Conservation (phyloP, 2,113 vertebrate genomes). For the Otolemur garnettii region DNA sequence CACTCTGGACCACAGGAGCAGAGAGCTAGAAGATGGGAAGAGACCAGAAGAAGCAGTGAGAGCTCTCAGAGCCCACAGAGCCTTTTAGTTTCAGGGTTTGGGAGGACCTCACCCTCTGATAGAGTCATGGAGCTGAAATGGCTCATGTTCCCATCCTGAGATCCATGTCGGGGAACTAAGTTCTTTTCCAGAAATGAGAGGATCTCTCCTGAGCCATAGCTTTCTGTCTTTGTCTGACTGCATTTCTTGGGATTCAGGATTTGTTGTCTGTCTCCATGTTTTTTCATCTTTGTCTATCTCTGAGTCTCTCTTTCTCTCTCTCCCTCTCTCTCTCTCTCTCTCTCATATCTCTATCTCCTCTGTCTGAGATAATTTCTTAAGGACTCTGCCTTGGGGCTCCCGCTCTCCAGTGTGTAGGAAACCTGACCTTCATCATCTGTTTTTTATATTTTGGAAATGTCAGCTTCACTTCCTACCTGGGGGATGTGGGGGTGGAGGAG, state of each 20-base stretch:
- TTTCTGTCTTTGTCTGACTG: slow-evolving; percentile 9
- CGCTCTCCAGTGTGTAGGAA: slow-evolving; percentile 68
- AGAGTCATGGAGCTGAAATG: slow-evolving; percentile 22
- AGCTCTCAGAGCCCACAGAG: slow-evolving; percentile 63
- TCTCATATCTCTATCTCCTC: background rate
- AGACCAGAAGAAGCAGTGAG: background rate
- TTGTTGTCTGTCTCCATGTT: background rate
- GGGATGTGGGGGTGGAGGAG: slow-evolving; percentile 54
- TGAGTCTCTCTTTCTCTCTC: no score
- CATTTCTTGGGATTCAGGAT: background rate
- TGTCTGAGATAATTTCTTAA: slow-evolving; percentile 63
- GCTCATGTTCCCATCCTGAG: slow-evolving; percentile 61
- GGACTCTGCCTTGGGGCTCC: slow-evolving; percentile 73
- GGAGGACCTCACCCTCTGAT: slow-evolving; percentile 12
- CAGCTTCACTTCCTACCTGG: slow-evolving; percentile 78
- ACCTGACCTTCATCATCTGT: slow-evolving; percentile 79
- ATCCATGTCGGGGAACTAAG: slow-evolving; percentile 35
- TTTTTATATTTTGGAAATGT: slow-evolving; percentile 79
- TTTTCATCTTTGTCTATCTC: slow-evolving; percentile 11
- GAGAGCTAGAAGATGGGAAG: background rate
- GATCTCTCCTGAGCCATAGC: background rate
- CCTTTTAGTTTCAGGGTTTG: slow-evolving; percentile 71
- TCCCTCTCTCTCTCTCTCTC: background rate
- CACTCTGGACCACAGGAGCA: background rate
- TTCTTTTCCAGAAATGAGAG: slow-evolving; percentile 66